Conservation (phyloP, 2,888 invertebrate species). For the Sminthurides aquaticus region DNA sequence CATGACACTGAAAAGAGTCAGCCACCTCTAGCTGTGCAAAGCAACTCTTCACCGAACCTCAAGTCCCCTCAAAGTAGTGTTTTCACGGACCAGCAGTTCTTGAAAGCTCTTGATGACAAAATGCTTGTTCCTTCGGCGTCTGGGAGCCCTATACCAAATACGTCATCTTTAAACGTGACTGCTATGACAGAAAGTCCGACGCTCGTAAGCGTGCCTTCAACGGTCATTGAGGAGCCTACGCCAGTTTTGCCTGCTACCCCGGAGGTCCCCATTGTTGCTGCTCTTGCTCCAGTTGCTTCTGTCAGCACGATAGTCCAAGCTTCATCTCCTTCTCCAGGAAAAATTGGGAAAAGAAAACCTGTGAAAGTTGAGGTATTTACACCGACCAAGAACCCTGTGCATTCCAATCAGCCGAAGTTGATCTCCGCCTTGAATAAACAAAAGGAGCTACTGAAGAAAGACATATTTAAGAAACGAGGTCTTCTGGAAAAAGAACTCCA, state of each 20-base stretch:
- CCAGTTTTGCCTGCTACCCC: no score
- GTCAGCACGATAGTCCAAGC: not conserved
- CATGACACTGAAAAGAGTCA: not conserved
- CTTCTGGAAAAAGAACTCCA: slow-evolving; percentile 81
- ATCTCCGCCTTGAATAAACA: slow-evolving; percentile 61
- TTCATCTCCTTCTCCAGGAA: slow-evolving; percentile 4
- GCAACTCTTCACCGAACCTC: not conserved
- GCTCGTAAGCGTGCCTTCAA: not conserved
- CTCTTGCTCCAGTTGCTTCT: not conserved
- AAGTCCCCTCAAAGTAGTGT: slow-evolving; percentile 1
- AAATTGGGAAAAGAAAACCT: slow-evolving; percentile 10
- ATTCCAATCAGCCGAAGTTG: slow-evolving; percentile 16
- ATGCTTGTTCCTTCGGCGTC: not conserved
- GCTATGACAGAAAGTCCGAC: not conserved
- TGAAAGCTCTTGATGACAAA: slow-evolving; percentile 18
- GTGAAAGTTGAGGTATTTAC: slow-evolving; percentile 12
- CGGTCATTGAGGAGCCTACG: no score
- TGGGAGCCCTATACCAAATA: not conserved
- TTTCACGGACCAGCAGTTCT: slow-evolving; percentile 8
- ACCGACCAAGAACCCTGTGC: slow-evolving; percentile 14
- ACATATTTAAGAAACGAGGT: slow-evolving; percentile 82
- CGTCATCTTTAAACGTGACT: not conserved
- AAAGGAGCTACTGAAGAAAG: slow-evolving; percentile 85
- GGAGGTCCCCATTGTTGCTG: not conserved
- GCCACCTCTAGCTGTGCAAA: not conserved